Evolutionary conservation across 2,888 invertebrate species (phyloP), one percentile per base, ranked within the genome.

Genomic region (Calephelis perditalis): DNA sequence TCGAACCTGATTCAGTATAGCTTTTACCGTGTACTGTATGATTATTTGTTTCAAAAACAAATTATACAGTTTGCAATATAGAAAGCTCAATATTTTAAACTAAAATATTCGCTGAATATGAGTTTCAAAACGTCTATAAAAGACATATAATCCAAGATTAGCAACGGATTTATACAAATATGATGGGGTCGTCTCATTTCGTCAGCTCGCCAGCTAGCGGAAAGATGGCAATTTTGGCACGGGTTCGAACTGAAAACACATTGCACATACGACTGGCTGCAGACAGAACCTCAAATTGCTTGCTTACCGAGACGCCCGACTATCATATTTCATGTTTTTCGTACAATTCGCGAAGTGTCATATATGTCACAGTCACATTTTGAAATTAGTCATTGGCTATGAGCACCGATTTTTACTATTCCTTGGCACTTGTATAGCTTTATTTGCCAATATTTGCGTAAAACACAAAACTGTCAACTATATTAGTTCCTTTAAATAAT

Each of bases 181-280:
- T 56, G 58, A 60, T 44, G 62, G 62, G 59, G 59, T 59, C 63
- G 60, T 63, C 62, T 63, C 62, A 64, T 65, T 63, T 60, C 67
- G 64, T 65, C 65, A 65, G 59, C 57, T 49, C 49, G 58, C 63
- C 57, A 62, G 63, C 71, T 73, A 68, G 78, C 79, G 82, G 82
- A 82, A 81, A 84, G 81, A 81, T 76, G 79, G 80, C 81, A 82
- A 81, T 84, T 84, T 85, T 88, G 88, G 88, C 88, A 87, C 74
- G 62, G 71, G 61, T 68, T 71, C 70, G 71, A 71, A 72, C 72
- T 74, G 77, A 77, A 71, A 75, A 79, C 75, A 79, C 74, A 77
- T 72, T 74, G 75, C 76, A 74, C 74, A 73, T 73, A 71, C 72
- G 61, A 63, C 66, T 62, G 62, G 63, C 64, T 67, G 75, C 72